Conservation (phyloP, 2,797 vertebrate species). For the Clarias platycephalus region DNA sequence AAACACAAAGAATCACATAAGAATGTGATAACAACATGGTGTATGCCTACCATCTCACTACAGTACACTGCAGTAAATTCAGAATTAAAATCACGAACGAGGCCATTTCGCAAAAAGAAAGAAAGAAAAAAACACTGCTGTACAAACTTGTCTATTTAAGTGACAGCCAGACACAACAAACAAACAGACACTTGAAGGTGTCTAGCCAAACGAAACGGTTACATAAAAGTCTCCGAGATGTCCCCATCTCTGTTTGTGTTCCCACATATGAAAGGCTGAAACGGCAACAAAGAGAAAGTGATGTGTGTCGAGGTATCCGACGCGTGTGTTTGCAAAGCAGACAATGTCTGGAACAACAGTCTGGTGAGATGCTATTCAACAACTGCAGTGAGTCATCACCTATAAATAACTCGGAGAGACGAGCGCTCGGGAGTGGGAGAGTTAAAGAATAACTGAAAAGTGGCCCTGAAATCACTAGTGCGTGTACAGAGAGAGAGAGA, state of each 20-base stretch:
- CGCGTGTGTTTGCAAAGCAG: conserved; percentile 36
- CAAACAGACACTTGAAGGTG: not conserved
- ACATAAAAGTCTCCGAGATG: not conserved
- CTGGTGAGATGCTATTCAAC: conserved; percentile 53
- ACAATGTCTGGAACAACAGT: conserved; percentile 50
- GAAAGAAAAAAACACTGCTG: too few relatives aligned
- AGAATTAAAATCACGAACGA: not conserved
- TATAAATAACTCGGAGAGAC: conserved; percentile 57
- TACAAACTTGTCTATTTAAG: not conserved
- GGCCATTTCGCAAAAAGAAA: not conserved
- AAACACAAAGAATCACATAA: conserved; percentile 2
- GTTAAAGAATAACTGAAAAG: conserved; percentile 25
- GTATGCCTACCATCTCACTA: not conserved
- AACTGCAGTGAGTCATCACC: conserved; percentile 61
- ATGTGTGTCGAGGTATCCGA: conserved; percentile 27
- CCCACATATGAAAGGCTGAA: not conserved
- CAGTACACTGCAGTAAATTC: not conserved
- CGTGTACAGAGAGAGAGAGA: not conserved
- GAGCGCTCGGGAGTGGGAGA: not conserved
- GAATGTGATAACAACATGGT: not conserved
- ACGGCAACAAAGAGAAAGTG: conserved; percentile 7
- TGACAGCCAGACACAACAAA: not conserved
- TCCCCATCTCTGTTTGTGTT: not conserved
- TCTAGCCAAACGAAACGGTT: not conserved
- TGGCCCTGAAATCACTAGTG: not conserved